These are phyloP conservation scores for Ennomos fuscantarius DNA, from an alignment of 2,888 invertebrate genomes.

Conservation along the genomic window DNA sequence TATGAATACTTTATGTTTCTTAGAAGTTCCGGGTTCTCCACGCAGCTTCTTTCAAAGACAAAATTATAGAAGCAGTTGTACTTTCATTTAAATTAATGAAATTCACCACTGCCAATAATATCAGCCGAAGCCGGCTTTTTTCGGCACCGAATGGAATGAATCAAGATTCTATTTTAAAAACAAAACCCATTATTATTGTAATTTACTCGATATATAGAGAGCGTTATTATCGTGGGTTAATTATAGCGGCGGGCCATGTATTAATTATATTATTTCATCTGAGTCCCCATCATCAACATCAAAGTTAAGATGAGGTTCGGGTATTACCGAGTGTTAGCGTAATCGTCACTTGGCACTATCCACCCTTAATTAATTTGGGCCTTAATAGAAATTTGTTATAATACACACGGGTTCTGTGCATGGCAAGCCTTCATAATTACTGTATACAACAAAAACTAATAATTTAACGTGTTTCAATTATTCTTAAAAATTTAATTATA, in stretches of 20 bases:
- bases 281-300: constrained; percentile 14
- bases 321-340: constrained; percentile 16
- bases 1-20: constrained; percentile 26
- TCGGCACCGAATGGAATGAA: background rate
- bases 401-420: background rate
- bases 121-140: background rate
- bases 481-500: too few relatives aligned
- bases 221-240: constrained; percentile 2
- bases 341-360: constrained; percentile 22
- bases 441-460: too few relatives aligned
- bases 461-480: too few relatives aligned
- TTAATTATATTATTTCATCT: constrained; percentile 18
- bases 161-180: background rate
- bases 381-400: constrained; percentile 11
- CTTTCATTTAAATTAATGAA: too few relatives aligned
- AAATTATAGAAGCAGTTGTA: constrained; percentile 10
- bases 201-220: background rate
- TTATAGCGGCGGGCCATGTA: background rate
- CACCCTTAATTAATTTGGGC: constrained; percentile 22
- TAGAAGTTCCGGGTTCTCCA: background rate
- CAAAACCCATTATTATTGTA: too few relatives aligned
- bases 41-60: constrained; percentile 8
- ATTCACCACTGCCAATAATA: too few relatives aligned
- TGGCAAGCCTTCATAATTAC: background rate
- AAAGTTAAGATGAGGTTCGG: constrained; percentile 20